phyloP scores from a whole-genome alignment of 64 coral and sea anemone species.

The Platygyra sinensis region DNA sequence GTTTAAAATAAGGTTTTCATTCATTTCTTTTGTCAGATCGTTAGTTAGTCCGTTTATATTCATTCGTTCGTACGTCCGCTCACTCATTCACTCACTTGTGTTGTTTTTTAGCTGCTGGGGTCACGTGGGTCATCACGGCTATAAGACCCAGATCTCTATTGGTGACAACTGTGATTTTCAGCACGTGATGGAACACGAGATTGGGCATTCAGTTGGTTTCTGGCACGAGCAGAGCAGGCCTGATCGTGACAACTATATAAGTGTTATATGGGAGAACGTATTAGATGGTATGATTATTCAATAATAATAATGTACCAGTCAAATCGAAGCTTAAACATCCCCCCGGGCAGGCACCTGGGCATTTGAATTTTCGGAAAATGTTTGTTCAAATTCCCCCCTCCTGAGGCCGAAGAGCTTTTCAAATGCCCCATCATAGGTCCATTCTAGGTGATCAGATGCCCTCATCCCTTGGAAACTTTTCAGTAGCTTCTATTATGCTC shows the following conservation, averaged over 20 bases:
- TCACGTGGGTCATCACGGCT: constrained; percentile 40
- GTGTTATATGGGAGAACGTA: constrained; percentile 56
- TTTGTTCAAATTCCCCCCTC: no score
- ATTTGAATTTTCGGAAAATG: no score
- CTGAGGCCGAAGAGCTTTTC: no score
- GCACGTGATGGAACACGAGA: constrained; percentile 51
- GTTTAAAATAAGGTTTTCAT: no score
- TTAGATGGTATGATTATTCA: neutral
- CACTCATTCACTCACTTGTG: neutral
- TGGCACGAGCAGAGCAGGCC: constrained; percentile 67
- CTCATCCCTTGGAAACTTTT: no score
- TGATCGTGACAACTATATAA: constrained; percentile 47
- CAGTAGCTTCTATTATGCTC: no score
- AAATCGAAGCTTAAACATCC: no score
- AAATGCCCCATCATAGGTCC: no score
- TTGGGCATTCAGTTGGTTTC: constrained; percentile 55
- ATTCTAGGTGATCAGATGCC: no score
- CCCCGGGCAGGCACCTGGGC: no score
- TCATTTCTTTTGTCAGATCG: no score
- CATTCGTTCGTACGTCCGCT: neutral
- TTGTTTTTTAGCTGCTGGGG: constrained; percentile 38
- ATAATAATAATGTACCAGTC: no score
- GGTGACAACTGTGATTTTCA: constrained; percentile 66
- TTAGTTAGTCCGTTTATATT: neutral
- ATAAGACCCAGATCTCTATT: constrained; percentile 58